phyloP scores from a whole-genome alignment of 2,888 invertebrate genomes.

The Drosophila algonquin region DNA sequence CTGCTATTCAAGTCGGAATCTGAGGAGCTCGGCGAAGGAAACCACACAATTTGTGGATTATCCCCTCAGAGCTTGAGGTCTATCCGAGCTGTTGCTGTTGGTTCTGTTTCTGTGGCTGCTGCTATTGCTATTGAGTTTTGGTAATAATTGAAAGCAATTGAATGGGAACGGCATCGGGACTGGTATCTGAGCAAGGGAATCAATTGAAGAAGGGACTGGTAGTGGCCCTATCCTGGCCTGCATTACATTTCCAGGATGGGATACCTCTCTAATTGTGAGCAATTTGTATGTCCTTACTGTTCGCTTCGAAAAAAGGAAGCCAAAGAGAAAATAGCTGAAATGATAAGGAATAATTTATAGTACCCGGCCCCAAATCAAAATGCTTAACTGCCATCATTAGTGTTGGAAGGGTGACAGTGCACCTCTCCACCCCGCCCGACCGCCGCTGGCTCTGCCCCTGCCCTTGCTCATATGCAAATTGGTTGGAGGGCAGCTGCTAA shows the following conservation, averaged over 20 bases:
- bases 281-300: neutral
- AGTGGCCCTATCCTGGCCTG: neutral
- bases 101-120: neutral
- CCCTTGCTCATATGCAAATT: conserved; percentile 67
- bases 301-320: neutral
- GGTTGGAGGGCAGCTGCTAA: conserved; percentile 44
- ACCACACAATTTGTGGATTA: conserved; percentile 25
- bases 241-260: conserved; percentile 12
- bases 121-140: neutral
- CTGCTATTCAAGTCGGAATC: conserved; percentile 2
- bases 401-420: conserved; percentile 25
- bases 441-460: conserved; percentile 20
- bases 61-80: neutral
- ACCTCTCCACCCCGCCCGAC: neutral
- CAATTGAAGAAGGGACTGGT: neutral
- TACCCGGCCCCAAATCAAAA: conserved; percentile 21
- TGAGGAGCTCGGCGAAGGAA: conserved; percentile 2
- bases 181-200: neutral
- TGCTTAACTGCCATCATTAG: conserved; percentile 46
- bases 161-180: neutral
- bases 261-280: neutral
- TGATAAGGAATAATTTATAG: conserved; percentile 17
- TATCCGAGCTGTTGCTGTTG: neutral
- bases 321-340: neutral
- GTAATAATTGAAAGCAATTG: conserved; percentile 19